Evolutionary conservation across 2,797 vertebrate genomes (phyloP), one percentile per base, ranked within the genome.

Genomic region (Urophycis tenuis): DNA sequence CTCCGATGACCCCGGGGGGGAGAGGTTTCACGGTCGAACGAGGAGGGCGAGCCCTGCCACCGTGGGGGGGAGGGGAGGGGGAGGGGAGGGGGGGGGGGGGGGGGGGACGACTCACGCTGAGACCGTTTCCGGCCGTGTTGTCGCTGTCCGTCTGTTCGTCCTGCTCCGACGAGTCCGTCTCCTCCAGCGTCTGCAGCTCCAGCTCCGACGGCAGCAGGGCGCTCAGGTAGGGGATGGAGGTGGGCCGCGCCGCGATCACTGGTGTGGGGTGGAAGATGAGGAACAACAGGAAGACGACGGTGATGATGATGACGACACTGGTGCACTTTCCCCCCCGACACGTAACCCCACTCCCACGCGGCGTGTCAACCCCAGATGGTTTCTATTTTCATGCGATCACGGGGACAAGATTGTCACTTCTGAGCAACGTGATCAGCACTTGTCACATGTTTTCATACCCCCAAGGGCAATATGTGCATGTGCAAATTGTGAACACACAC

Each of bases 111-210:
- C 10, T 90, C 83, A 93, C 94, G 14, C 31, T 86, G 81, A 93
- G 91, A 81, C 92, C 90, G 75, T 96, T 95, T 77, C 95, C 92
- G 0, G 93, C 77, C 1, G 95, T 85, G 88, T 96, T 99, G 86
- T 99, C 97, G 0, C 93, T 93, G 93, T 99, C 97, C 0, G 96
- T 95, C 93, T 99, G 97, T 73, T 99, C 97, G 0, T 99, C 97
- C 90, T 99, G 97, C 86, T 99, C 98, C 0, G 97, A 99, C 0
- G 98, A 99, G 87, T 99, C 98, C 0, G 97, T 98, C 91, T 99
- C 98, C 82, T 99, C 98, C 91, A 99, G 94, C 6, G 94, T 92
- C 85, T 99, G 97, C 84, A 98, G 94, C 79, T 99, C 98, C 88
- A 99, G 93, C 86, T 99, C 96, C 0, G 98, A 99, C 0, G 97